Conservation (phyloP, 2,888 invertebrate genomes). For the Macroteleia sp. region DNA sequence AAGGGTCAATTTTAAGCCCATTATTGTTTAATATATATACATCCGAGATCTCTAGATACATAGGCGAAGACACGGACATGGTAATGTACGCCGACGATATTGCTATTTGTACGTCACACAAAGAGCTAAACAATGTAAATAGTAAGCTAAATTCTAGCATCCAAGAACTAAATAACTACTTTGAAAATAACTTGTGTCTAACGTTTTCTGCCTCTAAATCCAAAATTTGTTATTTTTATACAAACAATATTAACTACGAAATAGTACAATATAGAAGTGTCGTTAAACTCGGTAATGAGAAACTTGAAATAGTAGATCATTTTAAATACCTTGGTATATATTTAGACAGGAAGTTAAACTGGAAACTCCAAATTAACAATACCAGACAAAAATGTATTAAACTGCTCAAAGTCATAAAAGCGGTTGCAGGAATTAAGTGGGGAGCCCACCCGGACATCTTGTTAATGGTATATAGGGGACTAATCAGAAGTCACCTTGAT, state of each 20-base stretch:
- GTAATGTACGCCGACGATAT: conserved; percentile 1
- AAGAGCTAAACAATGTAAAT: background rate
- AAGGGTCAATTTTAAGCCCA: background rate
- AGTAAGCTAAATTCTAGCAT: background rate
- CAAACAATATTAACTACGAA: background rate
- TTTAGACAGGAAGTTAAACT: background rate
- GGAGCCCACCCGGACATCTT: background rate
- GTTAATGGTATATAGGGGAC: background rate
- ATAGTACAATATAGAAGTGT: background rate
- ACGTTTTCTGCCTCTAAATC: background rate
- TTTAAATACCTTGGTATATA: conserved; percentile 4
- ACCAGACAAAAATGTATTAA: background rate
- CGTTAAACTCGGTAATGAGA: background rate
- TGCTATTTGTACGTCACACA: background rate
- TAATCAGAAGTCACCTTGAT: background rate
- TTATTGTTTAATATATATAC: conserved; percentile 4
- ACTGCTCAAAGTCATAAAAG: background rate
- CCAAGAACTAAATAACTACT: background rate
- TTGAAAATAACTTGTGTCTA: background rate
- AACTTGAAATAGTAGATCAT: background rate
- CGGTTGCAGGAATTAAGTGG: background rate
- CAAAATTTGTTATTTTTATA: background rate
- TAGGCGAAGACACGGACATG: background rate
- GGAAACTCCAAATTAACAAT: background rate
- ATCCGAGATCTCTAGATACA: background rate